Conservation (phyloP, 2,797 vertebrate species). For the Crax fasciolata region DNA sequence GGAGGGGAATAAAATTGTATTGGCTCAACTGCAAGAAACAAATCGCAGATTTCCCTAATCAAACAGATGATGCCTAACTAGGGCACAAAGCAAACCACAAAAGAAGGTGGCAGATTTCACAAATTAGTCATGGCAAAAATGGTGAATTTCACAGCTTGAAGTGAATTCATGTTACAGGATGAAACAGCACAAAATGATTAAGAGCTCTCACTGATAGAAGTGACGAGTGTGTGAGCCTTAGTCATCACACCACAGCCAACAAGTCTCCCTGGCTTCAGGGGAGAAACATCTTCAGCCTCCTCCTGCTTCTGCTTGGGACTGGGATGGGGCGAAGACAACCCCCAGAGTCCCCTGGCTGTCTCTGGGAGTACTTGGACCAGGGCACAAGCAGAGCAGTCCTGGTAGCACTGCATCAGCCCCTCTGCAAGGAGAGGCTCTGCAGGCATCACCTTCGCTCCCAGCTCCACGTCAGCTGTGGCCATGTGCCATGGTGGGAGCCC, state of each 20-base stretch:
- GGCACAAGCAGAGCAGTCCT: neutral
- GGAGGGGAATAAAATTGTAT: neutral
- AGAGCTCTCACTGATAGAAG: constrained; percentile 62
- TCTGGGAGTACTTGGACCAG: neutral
- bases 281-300: neutral
- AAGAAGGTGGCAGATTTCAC: constrained; percentile 69
- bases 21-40: constrained; percentile 7
- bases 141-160: constrained; percentile 74
- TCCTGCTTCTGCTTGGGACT: neutral
- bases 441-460: accelerated
- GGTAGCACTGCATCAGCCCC: accelerated
- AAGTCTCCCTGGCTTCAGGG: neutral
- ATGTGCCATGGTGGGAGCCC: accelerated
- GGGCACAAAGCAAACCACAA: constrained; percentile 26
- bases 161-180: constrained; percentile 48
- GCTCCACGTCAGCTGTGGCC: neutral
- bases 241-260: constrained; percentile 34
- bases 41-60: neutral
- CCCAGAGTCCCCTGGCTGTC: neutral
- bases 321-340: neutral
- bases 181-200: constrained; percentile 70
- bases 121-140: constrained; percentile 66
- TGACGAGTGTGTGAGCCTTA: constrained; percentile 67
- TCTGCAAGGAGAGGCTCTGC: neutral
- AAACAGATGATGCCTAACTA: constrained; percentile 37